Base-by-base conservation (phyloP, 92 coral and sea anemone species). In the Micromussa lordhowensis region DNA sequence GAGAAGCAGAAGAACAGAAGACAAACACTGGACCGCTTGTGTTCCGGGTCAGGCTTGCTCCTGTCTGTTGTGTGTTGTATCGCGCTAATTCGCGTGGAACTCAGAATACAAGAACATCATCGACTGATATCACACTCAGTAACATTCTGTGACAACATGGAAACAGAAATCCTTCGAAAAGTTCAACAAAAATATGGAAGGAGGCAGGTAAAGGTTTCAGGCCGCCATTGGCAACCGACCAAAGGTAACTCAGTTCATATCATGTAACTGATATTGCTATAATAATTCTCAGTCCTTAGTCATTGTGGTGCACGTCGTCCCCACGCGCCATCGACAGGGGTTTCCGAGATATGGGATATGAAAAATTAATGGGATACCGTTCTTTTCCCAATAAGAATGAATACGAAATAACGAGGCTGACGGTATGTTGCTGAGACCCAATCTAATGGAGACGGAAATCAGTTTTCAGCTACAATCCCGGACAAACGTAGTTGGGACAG, bases 111-210 rank as follows among this genome's bases (percentile, higher is more conserved):
- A 59, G 28, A 59, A 59, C 68, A 59, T 59, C 68, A 59, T 59
- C 68, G 68, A 59, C 68, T 22, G 68, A 59, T 59, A 59, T 59
- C 68, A 59, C 68, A 59, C 68, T 59, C 68, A 59, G 68, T 59
- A 59, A 59, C 68, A 22, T 59, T 59, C 68, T 59, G 68, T 59
- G 68, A 59, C 7, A 59, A 59, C 1, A 59, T 59, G 68, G 35
- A 77, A 64, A 40, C 58, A 38, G 36, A 77, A 53, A 38, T 77
- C 32, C 81, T 77, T 29, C 81, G 34, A 12, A 78, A 78, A 51
- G 82, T 51, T n/a, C 66, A 53, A 78, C 77, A 30, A 35, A 30
- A 71, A 0, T 28, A 51, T 64, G 68, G 8, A 11, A 6, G 44
- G 51, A n/a, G 26, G 78, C 0, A 59, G 21, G 28, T 59, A 2